These are phyloP conservation scores for Perca flavescens DNA, from an alignment of 2,113 vertebrate genomes.

Conservation along the genomic window DNA sequence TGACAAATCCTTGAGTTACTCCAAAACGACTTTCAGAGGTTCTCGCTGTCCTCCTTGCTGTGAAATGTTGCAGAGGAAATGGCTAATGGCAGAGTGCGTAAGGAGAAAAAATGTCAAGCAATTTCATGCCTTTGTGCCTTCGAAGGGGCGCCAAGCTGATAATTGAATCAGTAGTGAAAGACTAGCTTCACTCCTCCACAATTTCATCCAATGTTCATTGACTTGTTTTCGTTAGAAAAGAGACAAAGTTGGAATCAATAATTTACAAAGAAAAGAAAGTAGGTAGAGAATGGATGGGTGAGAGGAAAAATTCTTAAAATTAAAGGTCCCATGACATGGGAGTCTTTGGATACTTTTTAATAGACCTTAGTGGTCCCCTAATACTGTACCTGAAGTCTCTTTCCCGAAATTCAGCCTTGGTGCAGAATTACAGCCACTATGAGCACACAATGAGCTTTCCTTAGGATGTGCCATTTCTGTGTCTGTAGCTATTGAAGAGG, in stretches of 20 bases:
- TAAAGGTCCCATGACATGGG: too few species aligned
- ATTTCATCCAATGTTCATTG: constrained; percentile 53
- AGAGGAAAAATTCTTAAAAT: background rate
- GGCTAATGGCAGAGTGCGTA: constrained; percentile 66
- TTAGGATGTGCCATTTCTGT: too few species aligned
- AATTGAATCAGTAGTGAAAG: constrained; percentile 76
- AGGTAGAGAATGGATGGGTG: background rate
- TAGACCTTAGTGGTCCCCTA: too few species aligned
- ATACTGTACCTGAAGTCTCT: too few species aligned
- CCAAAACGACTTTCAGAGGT: constrained; percentile 54
- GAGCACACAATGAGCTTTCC: too few species aligned
- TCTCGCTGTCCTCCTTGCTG: constrained; percentile 51
- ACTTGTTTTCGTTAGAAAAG: constrained; percentile 31
- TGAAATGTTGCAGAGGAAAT: constrained; percentile 72
- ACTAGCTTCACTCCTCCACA: constrained; percentile 62
- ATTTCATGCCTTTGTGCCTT: constrained; percentile 81
- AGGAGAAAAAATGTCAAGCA: constrained; percentile 72
- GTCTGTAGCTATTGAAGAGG: too few species aligned
- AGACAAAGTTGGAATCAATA: background rate
- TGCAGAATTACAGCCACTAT: too few species aligned
- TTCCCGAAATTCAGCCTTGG: too few species aligned
- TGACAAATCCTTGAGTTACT: constrained; percentile 62
- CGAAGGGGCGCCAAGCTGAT: constrained; percentile 70
- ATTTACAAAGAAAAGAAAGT: constrained; percentile 16
- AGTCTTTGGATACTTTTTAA: too few species aligned